Evolutionary conservation across 2,797 vertebrate species (phyloP).

Genomic region (Parambassis ranga): DNA sequence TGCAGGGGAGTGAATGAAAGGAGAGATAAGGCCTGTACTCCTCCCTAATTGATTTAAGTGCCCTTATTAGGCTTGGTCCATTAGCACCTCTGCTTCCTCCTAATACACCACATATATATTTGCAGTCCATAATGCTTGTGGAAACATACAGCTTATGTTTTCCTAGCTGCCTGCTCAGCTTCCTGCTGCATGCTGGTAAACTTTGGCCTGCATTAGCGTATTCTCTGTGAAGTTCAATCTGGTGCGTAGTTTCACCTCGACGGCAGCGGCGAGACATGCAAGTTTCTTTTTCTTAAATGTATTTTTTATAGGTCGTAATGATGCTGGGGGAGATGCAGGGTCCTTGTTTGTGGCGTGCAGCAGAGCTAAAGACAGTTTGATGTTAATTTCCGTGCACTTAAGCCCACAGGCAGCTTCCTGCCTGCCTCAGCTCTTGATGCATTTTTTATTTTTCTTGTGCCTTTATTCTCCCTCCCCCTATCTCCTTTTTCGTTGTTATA

Average conservation of each 20-base stretch:
- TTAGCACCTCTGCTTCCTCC: conserved; percentile 48
- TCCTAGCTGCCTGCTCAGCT: too few relatives aligned
- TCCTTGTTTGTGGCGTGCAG: conserved; percentile 46
- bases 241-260: conserved; percentile 11
- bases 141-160: too few relatives aligned
- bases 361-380: conserved; percentile 49
- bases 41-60: conserved; percentile 52
- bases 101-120: conserved; percentile 32
- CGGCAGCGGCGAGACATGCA: not conserved
- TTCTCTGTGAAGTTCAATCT: conserved; percentile 30
- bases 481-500: conserved; percentile 4
- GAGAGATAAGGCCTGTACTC: conserved; percentile 21
- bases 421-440: conserved; percentile 49
- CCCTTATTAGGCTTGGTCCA: conserved; percentile 49
- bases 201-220: not conserved
- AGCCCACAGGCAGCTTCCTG: conserved; percentile 60
- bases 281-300: conserved; percentile 28
- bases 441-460: conserved; percentile 56
- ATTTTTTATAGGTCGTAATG: conserved; percentile 35
- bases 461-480: conserved; percentile 6
- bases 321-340: conserved; percentile 7
- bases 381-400: conserved; percentile 65
- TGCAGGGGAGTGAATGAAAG: conserved; percentile 21
- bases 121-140: conserved; percentile 3
- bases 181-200: not conserved